Evolutionary conservation across 2,888 invertebrate genomes (phyloP).

Genomic region (Eristalis intricaria): DNA sequence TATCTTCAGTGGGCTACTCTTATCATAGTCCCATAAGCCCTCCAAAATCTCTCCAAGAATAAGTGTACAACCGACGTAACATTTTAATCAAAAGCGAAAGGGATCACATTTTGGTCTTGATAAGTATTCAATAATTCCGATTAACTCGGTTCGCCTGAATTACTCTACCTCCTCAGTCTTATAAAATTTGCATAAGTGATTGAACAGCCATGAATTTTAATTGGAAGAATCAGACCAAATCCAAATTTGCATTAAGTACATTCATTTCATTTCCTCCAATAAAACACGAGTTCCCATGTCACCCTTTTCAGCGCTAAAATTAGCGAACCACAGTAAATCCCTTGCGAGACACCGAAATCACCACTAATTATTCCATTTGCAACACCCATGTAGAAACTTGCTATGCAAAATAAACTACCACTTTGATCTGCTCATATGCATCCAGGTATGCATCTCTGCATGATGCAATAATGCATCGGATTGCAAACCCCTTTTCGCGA

Average conservation of each 20-base stretch:
- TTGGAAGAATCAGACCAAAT: background rate
- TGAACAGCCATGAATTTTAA: slow-evolving; percentile 19
- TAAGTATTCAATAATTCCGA: background rate
- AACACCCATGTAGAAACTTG: background rate
- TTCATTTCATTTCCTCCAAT: background rate
- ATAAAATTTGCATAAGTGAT: background rate
- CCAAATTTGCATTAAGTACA: slow-evolving; percentile 39
- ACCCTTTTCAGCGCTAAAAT: slow-evolving; percentile 1
- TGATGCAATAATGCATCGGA: slow-evolving; percentile 49
- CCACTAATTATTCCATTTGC: slow-evolving; percentile 19
- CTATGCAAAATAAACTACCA: background rate
- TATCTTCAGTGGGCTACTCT: too few species aligned
- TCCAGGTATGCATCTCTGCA: slow-evolving; percentile 22
- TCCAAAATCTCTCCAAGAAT: too few species aligned
- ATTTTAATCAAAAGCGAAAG: too few species aligned
- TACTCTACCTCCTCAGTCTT: background rate
- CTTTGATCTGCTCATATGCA: slow-evolving; percentile 49
- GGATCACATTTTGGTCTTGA: background rate
- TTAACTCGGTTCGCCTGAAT: too few species aligned
- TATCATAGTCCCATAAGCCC: too few species aligned
- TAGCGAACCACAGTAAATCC: background rate
- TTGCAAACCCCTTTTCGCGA: slow-evolving; percentile 39
- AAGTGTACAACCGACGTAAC: too few species aligned
- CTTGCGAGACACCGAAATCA: slow-evolving; percentile 36
- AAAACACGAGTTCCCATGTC: too few species aligned